These are phyloP conservation scores for Pterocles gutturalis DNA, from an alignment of 2,113 vertebrate genomes.

Conservation along the genomic window DNA sequence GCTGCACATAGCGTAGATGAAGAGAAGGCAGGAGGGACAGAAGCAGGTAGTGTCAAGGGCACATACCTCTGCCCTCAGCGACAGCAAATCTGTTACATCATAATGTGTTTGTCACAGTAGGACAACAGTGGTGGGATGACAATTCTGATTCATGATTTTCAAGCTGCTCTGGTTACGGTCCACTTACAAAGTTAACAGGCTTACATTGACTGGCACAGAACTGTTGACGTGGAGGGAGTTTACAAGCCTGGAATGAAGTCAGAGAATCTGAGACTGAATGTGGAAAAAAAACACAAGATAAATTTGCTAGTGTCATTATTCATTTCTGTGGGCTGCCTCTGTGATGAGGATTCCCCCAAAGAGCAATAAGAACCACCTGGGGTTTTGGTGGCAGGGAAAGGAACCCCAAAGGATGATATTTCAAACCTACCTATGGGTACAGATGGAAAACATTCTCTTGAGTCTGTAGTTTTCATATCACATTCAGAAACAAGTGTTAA, in stretches of 20 bases:
- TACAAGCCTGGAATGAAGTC: not conserved
- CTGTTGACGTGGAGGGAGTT: not conserved
- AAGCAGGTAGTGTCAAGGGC: not conserved
- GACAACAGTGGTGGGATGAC: not conserved
- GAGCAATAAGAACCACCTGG: not conserved
- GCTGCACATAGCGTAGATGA: not conserved
- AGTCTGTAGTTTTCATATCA: not conserved
- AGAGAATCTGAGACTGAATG: not conserved
- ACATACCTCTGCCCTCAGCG: not conserved
- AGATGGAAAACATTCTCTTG: not conserved
- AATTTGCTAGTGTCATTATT: not conserved
- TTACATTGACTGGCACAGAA: not conserved
- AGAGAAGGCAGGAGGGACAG: not conserved
- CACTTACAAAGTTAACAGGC: not conserved
- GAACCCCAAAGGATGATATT: not conserved
- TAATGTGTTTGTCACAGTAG: not conserved
- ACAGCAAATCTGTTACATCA: not conserved
- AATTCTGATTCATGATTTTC: not conserved
- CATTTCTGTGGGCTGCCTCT: not conserved
- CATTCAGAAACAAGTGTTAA: not conserved
- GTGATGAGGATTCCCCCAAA: not conserved
- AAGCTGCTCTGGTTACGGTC: not conserved
- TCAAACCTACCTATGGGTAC: not conserved
- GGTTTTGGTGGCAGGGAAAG: not conserved
- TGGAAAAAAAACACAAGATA: not conserved